A percentile compares a stretch with the other conserved stretches of the same genome.
Evolutionary conservation across 2,888 invertebrate genomes (phyloP).

Genomic region (Meganola albula): DNA sequence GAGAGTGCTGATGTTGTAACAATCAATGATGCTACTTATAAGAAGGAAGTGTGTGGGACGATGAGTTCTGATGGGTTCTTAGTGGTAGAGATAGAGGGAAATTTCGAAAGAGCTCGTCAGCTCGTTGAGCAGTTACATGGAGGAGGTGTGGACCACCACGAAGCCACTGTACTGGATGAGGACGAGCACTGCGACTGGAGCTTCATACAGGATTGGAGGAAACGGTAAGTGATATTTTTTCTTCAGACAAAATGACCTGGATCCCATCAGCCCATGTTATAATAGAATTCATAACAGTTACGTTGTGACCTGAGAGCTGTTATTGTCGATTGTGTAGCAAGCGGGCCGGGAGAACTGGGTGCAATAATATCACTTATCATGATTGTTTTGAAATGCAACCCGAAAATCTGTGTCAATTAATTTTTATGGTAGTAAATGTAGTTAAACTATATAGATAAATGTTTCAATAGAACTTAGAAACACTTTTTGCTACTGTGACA

Average conservation of each 20-base stretch:
- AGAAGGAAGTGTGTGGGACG: conserved; percentile 60
- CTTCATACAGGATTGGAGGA: conserved; percentile 85
- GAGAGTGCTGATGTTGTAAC: conserved; percentile 43
- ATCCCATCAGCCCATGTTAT: conserved; percentile 44
- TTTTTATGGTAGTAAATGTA: conserved; percentile 6
- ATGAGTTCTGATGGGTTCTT: conserved; percentile 75
- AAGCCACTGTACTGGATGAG: conserved; percentile 65
- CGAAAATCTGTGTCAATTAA: conserved; percentile 15
- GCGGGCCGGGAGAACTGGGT: conserved; percentile 35
- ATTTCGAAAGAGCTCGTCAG: conserved; percentile 78
- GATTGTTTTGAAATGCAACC: conserved; percentile 10
- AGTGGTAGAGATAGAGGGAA: conserved; percentile 79
- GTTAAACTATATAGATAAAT: no score
- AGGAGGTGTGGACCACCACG: conserved; percentile 60
- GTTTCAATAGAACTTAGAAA: no score
- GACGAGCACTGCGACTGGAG: conserved; percentile 83
- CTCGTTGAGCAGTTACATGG: conserved; percentile 78
- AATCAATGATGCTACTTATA: conserved; percentile 63
- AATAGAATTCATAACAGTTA: conserved; percentile 42
- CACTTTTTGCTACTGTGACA: no score
- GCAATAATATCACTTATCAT: no score
- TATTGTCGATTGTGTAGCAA: conserved; percentile 49
- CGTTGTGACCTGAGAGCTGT: conserved; percentile 40
- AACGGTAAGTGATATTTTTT: conserved; percentile 71
- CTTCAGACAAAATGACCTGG: conserved; percentile 39